Conservation (phyloP, 2,113 vertebrate genomes). For the Callospermophilus lateralis region DNA sequence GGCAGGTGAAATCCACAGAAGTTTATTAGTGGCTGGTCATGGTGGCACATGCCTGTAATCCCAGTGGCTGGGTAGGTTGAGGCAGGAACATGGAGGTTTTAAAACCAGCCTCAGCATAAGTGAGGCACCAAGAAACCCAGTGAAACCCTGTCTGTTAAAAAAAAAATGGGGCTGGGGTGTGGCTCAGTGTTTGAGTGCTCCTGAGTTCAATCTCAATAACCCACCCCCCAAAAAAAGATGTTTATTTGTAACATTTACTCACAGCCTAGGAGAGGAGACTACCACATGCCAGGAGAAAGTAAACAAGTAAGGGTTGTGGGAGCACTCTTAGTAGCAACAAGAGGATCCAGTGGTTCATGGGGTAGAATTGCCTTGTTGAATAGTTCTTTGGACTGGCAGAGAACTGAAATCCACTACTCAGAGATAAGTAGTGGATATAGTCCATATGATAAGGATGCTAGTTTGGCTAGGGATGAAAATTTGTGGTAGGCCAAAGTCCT, state of each 20-base stretch:
- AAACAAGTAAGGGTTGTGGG: not conserved
- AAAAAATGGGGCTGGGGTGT: too few relatives aligned
- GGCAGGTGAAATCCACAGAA: not conserved
- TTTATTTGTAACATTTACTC: not conserved
- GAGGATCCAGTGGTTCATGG: not conserved
- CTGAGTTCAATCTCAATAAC: too few relatives aligned
- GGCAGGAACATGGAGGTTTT: too few relatives aligned
- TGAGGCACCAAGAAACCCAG: too few relatives aligned
- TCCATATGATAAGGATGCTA: not conserved
- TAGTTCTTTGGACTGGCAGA: not conserved
- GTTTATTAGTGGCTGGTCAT: not conserved
- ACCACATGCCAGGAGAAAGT: not conserved
- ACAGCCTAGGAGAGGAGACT: not conserved
- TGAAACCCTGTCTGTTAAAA: too few relatives aligned
- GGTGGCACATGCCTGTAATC: too few relatives aligned
- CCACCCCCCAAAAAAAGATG: not conserved
- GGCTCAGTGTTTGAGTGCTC: not conserved
- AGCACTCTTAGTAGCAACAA: not conserved
- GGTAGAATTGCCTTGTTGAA: not conserved
- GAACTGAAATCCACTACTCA: not conserved
- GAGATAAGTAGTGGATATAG: too few relatives aligned
- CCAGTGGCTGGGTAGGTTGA: too few relatives aligned
- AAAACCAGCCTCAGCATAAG: too few relatives aligned
- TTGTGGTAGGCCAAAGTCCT: not conserved
- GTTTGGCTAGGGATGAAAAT: not conserved